Evolutionary conservation across 2,888 invertebrate species (phyloP).

Genomic region (Drosophila nigritarsus): DNA sequence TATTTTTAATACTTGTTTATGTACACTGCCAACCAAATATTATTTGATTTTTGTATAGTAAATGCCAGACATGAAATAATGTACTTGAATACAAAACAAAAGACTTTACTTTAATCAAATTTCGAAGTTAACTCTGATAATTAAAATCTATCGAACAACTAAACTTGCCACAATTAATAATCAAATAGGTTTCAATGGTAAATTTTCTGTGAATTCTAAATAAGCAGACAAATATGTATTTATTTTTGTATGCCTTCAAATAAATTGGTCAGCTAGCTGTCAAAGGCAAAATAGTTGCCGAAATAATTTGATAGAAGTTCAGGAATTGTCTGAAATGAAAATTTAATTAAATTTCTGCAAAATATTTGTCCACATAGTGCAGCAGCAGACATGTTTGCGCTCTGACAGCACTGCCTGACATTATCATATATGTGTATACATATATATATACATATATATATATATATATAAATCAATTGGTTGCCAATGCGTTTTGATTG

Average conservation of each 20-base stretch:
- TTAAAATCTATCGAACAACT: background rate
- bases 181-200: background rate
- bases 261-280: slow-evolving; percentile 9
- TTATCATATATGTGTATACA: slow-evolving; percentile 37
- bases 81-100: background rate
- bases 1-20: background rate
- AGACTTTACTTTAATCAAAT: background rate
- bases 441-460: background rate
- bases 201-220: background rate
- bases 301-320: slow-evolving; percentile 6
- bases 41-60: too few relatives aligned
- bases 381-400: slow-evolving; percentile 17
- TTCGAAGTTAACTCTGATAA: background rate
- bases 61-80: background rate
- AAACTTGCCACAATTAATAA: background rate
- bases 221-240: background rate
- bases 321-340: background rate
- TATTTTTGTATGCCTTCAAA: background rate
- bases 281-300: slow-evolving; percentile 8
- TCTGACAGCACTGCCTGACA: slow-evolving; percentile 47
- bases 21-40: background rate
- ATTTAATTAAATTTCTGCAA: slow-evolving; percentile 25
- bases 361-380: background rate
- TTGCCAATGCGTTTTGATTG: slow-evolving; percentile 76
- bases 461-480: slow-evolving; percentile 72